Evolutionary conservation across 2,888 invertebrate genomes (phyloP).

Genomic region (Poecilobothrus nobilitatus): DNA sequence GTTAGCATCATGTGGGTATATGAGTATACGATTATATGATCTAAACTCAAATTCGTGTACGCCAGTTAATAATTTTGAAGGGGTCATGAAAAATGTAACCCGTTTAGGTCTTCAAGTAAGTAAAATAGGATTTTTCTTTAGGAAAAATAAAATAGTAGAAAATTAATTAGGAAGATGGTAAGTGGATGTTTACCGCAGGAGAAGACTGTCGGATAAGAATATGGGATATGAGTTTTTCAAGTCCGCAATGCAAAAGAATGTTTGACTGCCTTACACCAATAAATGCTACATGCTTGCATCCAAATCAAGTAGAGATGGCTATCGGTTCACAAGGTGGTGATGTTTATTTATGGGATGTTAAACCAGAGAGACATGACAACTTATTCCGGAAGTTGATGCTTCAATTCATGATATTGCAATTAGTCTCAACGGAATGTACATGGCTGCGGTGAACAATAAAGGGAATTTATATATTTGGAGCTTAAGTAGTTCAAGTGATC

Average conservation of each 20-base stretch:
- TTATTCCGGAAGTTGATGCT: constrained; percentile 83
- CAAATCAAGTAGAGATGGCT: constrained; percentile 92
- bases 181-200: constrained; percentile 97
- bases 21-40: constrained; percentile 93
- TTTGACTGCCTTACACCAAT: constrained; percentile 87
- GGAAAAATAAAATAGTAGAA: too few species aligned
- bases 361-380: constrained; percentile 74
- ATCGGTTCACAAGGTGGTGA: constrained; percentile 93
- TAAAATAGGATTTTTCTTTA: not conserved
- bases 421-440: constrained; percentile 73
- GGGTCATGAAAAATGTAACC: constrained; percentile 80
- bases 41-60: constrained; percentile 79
- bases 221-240: constrained; percentile 83
- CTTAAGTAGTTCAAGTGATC: constrained; percentile 54
- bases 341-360: constrained; percentile 92
- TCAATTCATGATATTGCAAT: constrained; percentile 90
- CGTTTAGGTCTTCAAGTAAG: constrained; percentile 71
- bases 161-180: constrained; percentile 35
- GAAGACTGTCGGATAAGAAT: constrained; percentile 87
- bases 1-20: constrained; percentile 91
- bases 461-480: constrained; percentile 90
- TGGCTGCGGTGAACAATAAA: constrained; percentile 93
- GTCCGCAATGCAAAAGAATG: constrained; percentile 78
- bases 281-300: constrained; percentile 88
- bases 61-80: constrained; percentile 87